phyloP scores from a whole-genome alignment of 2,888 invertebrate species.

The Chrysopilus asiliformis region DNA sequence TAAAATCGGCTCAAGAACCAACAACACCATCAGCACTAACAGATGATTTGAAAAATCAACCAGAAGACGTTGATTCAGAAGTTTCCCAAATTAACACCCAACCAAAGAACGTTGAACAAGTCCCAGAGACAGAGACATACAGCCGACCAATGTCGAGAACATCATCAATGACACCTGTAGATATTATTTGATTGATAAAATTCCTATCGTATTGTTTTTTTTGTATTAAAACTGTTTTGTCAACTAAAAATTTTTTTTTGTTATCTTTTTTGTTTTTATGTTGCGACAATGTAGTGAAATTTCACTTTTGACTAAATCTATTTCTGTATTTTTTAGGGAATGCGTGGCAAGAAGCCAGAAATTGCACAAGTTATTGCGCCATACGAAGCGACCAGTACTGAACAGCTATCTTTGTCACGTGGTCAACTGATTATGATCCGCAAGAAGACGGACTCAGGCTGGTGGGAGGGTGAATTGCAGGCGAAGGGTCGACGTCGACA shows the following conservation, averaged over 20 bases:
- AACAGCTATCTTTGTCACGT: conserved; percentile 78
- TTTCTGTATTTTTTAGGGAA: conserved; percentile 34
- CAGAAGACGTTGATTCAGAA: conserved; percentile 36
- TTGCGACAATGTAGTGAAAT: background rate
- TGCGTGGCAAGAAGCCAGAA: conserved; percentile 67
- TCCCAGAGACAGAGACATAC: conserved; percentile 30
- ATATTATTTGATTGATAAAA: background rate
- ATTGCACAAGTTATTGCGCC: conserved; percentile 90
- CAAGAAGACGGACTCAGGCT: conserved; percentile 92
- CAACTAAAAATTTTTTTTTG: too few relatives aligned
- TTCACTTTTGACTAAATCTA: background rate
- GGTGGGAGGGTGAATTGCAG: conserved; percentile 99
- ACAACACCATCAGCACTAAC: conserved; percentile 1
- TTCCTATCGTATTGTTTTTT: background rate
- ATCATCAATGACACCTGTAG: conserved; percentile 37
- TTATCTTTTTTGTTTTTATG: too few relatives aligned
- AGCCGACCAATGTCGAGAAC: conserved; percentile 38
- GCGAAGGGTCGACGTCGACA: conserved; percentile 80
- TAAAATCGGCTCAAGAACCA: too few relatives aligned
- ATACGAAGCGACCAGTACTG: conserved; percentile 80
- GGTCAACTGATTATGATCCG: conserved; percentile 93
- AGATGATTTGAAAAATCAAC: conserved; percentile 13
- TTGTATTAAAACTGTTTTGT: too few relatives aligned
- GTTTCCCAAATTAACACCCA: conserved; percentile 37
- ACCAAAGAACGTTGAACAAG: conserved; percentile 27